Evolutionary conservation across 2,113 vertebrate genomes (phyloP).

Genomic region (Uropsilus gracilis): DNA sequence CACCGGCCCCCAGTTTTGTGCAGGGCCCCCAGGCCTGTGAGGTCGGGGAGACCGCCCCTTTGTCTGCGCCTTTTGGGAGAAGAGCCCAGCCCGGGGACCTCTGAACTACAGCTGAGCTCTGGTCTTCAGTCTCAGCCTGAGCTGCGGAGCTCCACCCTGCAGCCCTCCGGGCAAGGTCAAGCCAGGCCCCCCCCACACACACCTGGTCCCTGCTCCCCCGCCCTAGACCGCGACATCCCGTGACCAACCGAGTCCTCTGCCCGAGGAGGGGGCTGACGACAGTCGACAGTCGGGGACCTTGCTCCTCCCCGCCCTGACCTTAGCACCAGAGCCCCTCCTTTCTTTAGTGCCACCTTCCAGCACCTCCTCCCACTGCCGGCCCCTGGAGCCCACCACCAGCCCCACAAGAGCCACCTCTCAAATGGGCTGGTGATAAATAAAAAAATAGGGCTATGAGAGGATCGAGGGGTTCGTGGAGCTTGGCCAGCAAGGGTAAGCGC

Average conservation of each 20-base stretch:
- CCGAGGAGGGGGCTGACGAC: too few relatives aligned
- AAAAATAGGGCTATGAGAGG: constrained; percentile 59
- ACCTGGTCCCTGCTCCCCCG: neutral
- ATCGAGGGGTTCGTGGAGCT: neutral
- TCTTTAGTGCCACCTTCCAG: neutral
- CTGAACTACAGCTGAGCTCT: constrained; percentile 79
- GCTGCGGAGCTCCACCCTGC: neutral
- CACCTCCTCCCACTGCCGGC: neutral
- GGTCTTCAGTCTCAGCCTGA: fast-evolving
- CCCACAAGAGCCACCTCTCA: neutral
- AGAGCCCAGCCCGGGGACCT: constrained; percentile 84
- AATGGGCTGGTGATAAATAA: constrained; percentile 70
- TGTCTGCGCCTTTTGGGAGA: constrained; percentile 46
- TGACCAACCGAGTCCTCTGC: neutral
- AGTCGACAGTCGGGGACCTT: neutral
- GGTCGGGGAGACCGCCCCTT: constrained; percentile 24
- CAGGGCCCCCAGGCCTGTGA: constrained; percentile 66
- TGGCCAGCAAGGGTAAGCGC: neutral
- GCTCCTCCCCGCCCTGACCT: neutral
- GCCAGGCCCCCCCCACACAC: too few relatives aligned
- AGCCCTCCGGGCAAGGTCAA: neutral
- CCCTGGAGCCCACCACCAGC: neutral
- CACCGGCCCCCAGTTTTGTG: constrained; percentile 64
- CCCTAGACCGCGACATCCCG: neutral
- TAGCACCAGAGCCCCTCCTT: neutral